Evolutionary conservation across 2,888 invertebrate species (phyloP).

Genomic region (Cynaeus angustus): DNA sequence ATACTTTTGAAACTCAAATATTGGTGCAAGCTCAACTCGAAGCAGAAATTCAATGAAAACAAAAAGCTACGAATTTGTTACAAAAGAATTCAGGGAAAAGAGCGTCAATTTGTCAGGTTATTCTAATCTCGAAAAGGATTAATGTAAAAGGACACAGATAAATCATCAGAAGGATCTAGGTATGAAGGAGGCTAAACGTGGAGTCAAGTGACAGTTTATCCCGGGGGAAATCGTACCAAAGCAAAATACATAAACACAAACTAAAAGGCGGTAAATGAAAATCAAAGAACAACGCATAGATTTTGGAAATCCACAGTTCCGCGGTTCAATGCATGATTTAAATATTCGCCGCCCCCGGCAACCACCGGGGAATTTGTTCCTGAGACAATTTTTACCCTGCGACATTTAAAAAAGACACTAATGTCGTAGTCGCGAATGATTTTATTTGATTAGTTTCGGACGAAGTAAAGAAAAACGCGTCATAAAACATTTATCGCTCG

Average conservation of each 20-base stretch:
- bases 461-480: conserved; percentile 30
- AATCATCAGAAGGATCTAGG: conserved; percentile 30
- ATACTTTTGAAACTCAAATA: conserved; percentile 12
- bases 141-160: conserved; percentile 36
- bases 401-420: conserved; percentile 26
- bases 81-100: conserved; percentile 6
- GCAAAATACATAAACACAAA: conserved; percentile 25
- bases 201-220: conserved; percentile 21
- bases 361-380: conserved; percentile 17
- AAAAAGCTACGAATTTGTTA: background rate
- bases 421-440: conserved; percentile 24
- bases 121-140: conserved; percentile 35
- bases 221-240: conserved; percentile 25
- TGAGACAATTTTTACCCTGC: conserved; percentile 20
- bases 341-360: conserved; percentile 22
- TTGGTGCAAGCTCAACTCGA: background rate
- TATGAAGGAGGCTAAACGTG: conserved; percentile 31
- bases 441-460: conserved; percentile 24
- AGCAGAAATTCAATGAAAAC: background rate
- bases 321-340: conserved; percentile 25
- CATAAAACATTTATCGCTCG: conserved; percentile 38
- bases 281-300: conserved; percentile 27
- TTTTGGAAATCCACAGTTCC: conserved; percentile 17
- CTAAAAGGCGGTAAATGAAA: conserved; percentile 24
- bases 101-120: conserved; percentile 29